Base-by-base conservation (phyloP, 1,140 invertebrate species). In the Popillia japonica region DNA sequence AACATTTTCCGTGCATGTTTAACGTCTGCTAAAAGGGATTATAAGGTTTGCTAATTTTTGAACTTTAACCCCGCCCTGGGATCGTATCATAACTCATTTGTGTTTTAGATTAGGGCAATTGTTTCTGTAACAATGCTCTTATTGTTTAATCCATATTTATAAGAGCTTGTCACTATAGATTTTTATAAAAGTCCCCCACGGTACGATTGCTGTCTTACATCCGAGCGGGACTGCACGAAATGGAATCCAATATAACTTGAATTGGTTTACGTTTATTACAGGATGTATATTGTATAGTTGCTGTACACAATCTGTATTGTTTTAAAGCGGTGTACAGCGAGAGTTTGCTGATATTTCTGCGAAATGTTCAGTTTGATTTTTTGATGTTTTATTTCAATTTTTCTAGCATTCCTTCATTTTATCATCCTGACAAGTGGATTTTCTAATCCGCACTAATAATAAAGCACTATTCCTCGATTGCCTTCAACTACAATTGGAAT, bases 61-160 rank as follows among this genome's bases (percentile, higher is more conserved):
- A 76, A 76, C 75, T 76, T 76, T 55, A 55, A 76, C 75, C 75
- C 75, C 23, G 61, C 61, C 61, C 61, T 11, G 72, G 34, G 41
- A 44, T 44, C 41, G 72, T 74, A 74, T 74, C 72, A 74, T 74
- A 74, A 74, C 72, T 74, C 72, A 74, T 74, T 74, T 74, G 72
- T 74, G 72, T 74, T 74, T 74, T 74, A 74, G 72, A 74, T 55
- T 76, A 44, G 42, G 75, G 44, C 75, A 76, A 76, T 76, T 55
- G 75, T 76, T 76, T 76, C 75, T 76, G 44, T 76, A 76, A 76
- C 75, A 76, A 76, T 76, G 44, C 75, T 74, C 72, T 74, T 74
- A 74, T 74, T 74, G 72, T 74, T 74, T 74, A 41, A 74, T 74
- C 72, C 72, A 74, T 74, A 74, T 74, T 74, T 74, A 74, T 74